These are phyloP conservation scores for Chromis chromis DNA, from an alignment of 2,797 vertebrate species.

Conservation along the genomic window DNA sequence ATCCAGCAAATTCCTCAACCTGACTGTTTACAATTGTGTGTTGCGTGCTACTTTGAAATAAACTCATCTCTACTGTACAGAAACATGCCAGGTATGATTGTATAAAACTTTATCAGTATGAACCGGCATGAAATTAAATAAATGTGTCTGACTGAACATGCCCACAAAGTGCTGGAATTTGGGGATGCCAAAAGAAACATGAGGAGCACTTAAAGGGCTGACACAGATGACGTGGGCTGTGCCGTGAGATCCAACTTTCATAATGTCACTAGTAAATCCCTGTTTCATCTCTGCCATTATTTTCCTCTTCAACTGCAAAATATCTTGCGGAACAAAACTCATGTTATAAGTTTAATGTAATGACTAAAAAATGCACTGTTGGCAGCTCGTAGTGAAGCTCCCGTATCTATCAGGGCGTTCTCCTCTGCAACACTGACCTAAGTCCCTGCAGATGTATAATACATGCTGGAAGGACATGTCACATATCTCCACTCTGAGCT, in stretches of 20 bases:
- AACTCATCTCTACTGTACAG: not conserved
- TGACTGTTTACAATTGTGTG: not conserved
- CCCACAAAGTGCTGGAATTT: constrained; percentile 17
- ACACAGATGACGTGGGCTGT: not conserved
- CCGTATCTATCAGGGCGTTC: constrained; percentile 76
- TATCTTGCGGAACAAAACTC: constrained; percentile 44
- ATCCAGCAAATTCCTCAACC: not conserved
- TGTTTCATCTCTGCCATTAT: constrained; percentile 9
- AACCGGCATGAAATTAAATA: constrained; percentile 2
- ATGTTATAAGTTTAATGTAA: constrained; percentile 71
- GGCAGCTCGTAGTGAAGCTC: constrained; percentile 61
- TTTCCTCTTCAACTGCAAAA: constrained; percentile 27
- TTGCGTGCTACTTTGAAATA: not conserved
- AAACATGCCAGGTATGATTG: constrained; percentile 3
- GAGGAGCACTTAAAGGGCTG: constrained; percentile 13
- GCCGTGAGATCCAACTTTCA: constrained; percentile 7
- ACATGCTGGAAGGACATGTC: constrained; percentile 66
- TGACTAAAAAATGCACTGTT: constrained; percentile 65
- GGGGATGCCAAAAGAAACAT: constrained; percentile 23
- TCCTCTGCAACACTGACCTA: constrained; percentile 60
- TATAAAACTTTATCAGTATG: constrained; percentile 6
- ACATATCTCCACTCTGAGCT: constrained; percentile 63
- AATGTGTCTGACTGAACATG: constrained; percentile 19
- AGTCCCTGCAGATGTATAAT: constrained; percentile 70
- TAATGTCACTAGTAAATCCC: constrained; percentile 26